Base-by-base conservation (phyloP, 92 coral and sea anemone genomes). In the Zoanthus solanderi region DNA sequence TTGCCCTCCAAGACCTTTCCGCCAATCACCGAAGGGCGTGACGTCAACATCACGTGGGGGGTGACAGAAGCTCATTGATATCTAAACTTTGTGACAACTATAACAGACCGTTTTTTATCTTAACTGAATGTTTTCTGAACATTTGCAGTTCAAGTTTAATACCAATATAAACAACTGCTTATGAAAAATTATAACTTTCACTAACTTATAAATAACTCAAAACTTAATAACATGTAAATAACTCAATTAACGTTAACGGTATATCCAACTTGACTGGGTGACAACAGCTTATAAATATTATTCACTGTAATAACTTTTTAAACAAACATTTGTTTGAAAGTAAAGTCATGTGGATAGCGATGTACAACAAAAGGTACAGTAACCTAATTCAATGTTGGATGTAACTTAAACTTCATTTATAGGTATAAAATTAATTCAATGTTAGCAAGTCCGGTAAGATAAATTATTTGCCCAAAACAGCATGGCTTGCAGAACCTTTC, bases 401-500 rank as follows among this genome's bases (percentile, higher is more conserved):
- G 79, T 75, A 75, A 75, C 53, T 72, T 56, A 72, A 72, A 72
- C 54, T 72, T 32, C 29, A 72, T 53, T 66, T 52, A 3, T 50
- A 50, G 11, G 76, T 72, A 72, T 72, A 72, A 73, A 73, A 44
- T 73, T 50, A 76, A 76, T 53, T 23, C 80, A 76, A 76, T 10
- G 80, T 76, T 23, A 76, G 80, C 80, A 48, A 50, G 80, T 76
- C 80, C 42, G 47, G 45, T 50, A 50, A 50, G 65, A 48, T 76
- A 76, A 76, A 76, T 15, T 76, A 76, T 48, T 15, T 76, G 61
- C 65, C 65, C 80, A 76, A 50, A 76, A 76, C 80, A 52, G 80
- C 80, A 76, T 76, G 80, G 80, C 65, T 53, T 76, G 65, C 80
- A 76, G 80, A 76, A 76, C 80, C 53, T 76, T 76, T 76, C 80